These are phyloP conservation scores for Ictidomys tridecemlineatus DNA, from an alignment of 2,113 vertebrate genomes.

Conservation along the genomic window DNA sequence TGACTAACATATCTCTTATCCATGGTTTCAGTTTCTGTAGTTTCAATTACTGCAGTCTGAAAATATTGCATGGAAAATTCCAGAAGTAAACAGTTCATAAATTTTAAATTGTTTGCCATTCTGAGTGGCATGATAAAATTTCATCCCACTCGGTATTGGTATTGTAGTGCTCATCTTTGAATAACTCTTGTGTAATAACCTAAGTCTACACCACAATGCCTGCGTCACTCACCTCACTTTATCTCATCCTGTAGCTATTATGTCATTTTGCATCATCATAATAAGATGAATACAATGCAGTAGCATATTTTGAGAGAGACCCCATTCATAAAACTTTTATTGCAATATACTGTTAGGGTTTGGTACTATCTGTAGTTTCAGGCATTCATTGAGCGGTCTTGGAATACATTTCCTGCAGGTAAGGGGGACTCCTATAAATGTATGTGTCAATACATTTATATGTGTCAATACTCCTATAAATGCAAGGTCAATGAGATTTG, in stretches of 20 bases:
- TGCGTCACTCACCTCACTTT: no score
- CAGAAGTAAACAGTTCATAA: no score
- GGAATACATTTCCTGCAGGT: not conserved
- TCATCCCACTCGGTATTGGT: not conserved
- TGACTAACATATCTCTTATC: no score
- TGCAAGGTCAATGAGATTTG: not conserved
- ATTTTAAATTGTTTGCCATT: not conserved
- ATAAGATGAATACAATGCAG: no score
- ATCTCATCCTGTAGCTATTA: no score
- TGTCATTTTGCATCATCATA: not conserved
- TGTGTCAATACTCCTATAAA: no score
- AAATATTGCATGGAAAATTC: not conserved
- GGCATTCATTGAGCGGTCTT: not conserved
- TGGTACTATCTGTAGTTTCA: not conserved
- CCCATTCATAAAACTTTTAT: not conserved
- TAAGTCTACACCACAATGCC: accelerated
- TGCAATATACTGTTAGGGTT: not conserved
- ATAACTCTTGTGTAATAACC: no score
- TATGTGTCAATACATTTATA: not conserved
- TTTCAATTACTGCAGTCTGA: not conserved
- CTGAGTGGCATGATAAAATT: not conserved
- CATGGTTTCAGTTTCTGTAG: not conserved
- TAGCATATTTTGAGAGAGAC: not conserved
- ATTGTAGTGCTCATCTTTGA: not conserved
- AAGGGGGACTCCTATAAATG: not conserved